phyloP scores from a whole-genome alignment of 2,888 invertebrate genomes.

The Amphipyra tragopoginis region DNA sequence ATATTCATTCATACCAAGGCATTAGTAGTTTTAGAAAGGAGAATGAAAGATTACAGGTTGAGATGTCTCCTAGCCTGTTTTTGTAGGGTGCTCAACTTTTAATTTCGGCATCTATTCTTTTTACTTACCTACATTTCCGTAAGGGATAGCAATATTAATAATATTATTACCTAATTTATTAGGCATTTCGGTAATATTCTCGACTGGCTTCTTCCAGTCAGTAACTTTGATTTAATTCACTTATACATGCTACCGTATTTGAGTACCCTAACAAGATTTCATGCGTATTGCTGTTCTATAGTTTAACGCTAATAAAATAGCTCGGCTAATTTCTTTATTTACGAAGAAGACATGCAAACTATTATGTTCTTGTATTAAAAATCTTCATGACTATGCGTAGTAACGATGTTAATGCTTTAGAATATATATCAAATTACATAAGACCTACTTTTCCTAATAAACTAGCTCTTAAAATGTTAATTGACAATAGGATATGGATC shows the following conservation, averaged over 20 bases:
- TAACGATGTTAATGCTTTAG: constrained; percentile 35
- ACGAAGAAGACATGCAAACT: constrained; percentile 66
- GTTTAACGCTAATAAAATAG: constrained; percentile 46
- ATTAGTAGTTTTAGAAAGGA: constrained; percentile 32
- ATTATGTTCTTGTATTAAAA: constrained; percentile 51
- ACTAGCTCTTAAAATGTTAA: constrained; percentile 48
- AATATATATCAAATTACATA: constrained; percentile 37
- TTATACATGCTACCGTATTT: constrained; percentile 68
- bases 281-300: constrained; percentile 51
- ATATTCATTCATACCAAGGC: background rate
- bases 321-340: constrained; percentile 43
- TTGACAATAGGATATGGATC: constrained; percentile 47
- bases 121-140: constrained; percentile 59
- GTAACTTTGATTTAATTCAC: constrained; percentile 44
- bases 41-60: constrained; percentile 57
- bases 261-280: constrained; percentile 55
- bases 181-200: constrained; percentile 15
- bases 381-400: constrained; percentile 38
- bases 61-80: constrained; percentile 56
- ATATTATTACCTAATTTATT: constrained; percentile 39
- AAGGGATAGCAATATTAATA: constrained; percentile 47
- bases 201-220: constrained; percentile 21
- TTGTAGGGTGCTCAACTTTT: constrained; percentile 59
- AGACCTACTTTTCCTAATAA: constrained; percentile 50
- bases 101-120: constrained; percentile 36